These are phyloP conservation scores for Sturnira hondurensis DNA, from an alignment of 2,113 vertebrate species.

Conservation along the genomic window DNA sequence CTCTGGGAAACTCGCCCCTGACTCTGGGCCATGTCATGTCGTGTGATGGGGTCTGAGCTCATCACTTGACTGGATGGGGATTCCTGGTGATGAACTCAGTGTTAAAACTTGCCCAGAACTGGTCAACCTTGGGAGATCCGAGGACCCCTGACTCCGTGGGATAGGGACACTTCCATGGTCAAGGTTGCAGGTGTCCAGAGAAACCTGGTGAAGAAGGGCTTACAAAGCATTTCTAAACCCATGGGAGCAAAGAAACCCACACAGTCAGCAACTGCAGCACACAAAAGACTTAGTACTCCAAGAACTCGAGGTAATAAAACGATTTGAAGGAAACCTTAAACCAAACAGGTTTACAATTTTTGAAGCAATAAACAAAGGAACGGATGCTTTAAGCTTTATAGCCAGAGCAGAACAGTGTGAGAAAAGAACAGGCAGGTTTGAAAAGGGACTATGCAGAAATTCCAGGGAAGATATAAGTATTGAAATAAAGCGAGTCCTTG, in stretches of 20 bases:
- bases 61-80: neutral
- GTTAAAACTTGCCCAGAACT: neutral
- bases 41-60: neutral
- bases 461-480: neutral
- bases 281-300: neutral
- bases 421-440: neutral
- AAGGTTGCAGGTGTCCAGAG: neutral
- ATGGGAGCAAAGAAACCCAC: neutral
- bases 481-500: neutral
- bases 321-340: neutral
- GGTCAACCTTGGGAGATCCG: neutral
- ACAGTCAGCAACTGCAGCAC: neutral
- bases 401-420: neutral
- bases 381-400: neutral
- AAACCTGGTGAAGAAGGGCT: neutral
- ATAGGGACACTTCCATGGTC: neutral
- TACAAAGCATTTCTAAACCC: neutral
- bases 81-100: neutral
- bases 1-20: neutral
- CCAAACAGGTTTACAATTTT: neutral
- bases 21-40: neutral
- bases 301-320: neutral
- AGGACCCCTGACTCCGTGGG: neutral
- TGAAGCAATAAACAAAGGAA: conserved; percentile 14
- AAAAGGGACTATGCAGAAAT: neutral